Percentiles rank a stretch among this genome's conserved stretches.
Evolutionary conservation across 2,888 invertebrate genomes (phyloP).

Genomic region (Molorchus minor): DNA sequence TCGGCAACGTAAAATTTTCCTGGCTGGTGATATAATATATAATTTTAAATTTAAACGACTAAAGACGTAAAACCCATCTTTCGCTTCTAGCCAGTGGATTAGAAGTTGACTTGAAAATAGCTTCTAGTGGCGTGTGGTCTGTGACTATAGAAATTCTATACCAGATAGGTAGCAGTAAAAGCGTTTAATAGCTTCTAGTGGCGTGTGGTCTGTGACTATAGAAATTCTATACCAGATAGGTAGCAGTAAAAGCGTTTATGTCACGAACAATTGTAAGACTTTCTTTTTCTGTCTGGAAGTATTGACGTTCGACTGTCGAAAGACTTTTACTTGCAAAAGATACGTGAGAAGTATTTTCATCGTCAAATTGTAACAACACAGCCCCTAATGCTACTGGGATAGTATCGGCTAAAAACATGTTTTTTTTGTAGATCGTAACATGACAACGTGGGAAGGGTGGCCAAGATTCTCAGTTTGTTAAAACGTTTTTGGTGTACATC

Average conservation of each 20-base stretch:
- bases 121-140: conserved; percentile 53
- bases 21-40: too few relatives aligned
- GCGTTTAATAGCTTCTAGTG: too few relatives aligned
- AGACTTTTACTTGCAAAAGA: conserved; percentile 40
- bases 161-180: too few relatives aligned
- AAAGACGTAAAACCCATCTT: conserved; percentile 40
- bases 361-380: conserved; percentile 31
- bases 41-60: conserved; percentile 35
- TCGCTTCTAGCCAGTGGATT: conserved; percentile 34
- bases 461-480: too few relatives aligned
- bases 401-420: too few relatives aligned
- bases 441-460: too few relatives aligned
- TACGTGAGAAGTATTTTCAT: conserved; percentile 28
- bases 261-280: conserved; percentile 56
- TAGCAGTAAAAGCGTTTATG: conserved; percentile 58
- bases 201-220: too few relatives aligned
- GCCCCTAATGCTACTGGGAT: conserved; percentile 44
- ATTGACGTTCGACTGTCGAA: conserved; percentile 34
- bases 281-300: conserved; percentile 54
- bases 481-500: too few relatives aligned
- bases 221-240: conserved; percentile 57
- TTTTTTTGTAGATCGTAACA: too few relatives aligned
- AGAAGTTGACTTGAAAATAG: conserved; percentile 38
- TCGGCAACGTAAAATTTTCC: too few relatives aligned
- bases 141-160: too few relatives aligned